Base-by-base conservation (phyloP, 2,113 vertebrate species). In the Serilophus lunatus region DNA sequence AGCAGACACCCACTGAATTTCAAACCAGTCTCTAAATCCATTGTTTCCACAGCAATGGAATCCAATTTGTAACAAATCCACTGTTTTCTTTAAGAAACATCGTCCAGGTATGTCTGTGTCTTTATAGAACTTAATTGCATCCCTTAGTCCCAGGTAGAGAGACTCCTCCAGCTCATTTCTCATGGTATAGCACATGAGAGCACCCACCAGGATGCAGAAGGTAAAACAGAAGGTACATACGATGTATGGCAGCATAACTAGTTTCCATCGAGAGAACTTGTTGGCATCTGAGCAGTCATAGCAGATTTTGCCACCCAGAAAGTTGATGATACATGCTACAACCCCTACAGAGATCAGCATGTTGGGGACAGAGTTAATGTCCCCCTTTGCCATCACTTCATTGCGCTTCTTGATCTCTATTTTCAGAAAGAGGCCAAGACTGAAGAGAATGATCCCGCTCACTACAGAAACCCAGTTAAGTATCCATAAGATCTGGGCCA, bases 401-500 rank as follows among this genome's bases (percentile, higher is more conserved):
- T 88, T 97, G 40, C 97, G 98, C 90, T 99, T 99, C 95, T 98
- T 97, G 90, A 99, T 97, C 94, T 99, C 98, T 92, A 98, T 98
- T 95, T 98, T 99, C 77, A 99, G 97, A 80, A 98, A 98, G 85
- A 98, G 96, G 35, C 98, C 98, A 53, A 99, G 94, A 69, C 98
- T 98, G 96, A 99, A 98, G 44, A 99, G 97, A 92, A 98, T 94
- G 86, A 97, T 92, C 31, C 98, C 98, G 0, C 98, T 98, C 79
- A 98, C 95, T 60, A 99, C 98, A 3, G 98, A 99, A 88, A 99
- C 93, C 98, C 98, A 99, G 97, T 99, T 99, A 74, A 99, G 97
- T 91, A 99, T 98, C 98, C 98, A 99, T 42, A 99, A 97, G 66
- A 98, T 97, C 96, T 99, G 98, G 91, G 98, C 98, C 92, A 99